Percentiles rank a stretch among this genome's conserved stretches.
Evolutionary conservation across 2,888 invertebrate species (phyloP).

Genomic region (Hirtodrosophila confusa): DNA sequence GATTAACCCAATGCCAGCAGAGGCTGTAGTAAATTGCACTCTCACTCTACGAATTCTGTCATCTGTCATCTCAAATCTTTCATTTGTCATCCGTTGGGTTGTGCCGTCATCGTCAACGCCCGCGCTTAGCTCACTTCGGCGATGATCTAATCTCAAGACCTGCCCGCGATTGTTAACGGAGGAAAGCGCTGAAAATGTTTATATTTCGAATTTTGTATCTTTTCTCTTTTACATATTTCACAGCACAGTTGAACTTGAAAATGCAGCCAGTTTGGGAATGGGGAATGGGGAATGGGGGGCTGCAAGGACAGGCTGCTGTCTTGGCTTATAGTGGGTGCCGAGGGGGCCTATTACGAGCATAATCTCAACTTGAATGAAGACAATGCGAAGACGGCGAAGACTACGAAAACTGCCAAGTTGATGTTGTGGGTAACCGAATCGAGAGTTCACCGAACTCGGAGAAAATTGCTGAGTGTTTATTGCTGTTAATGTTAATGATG

Average conservation of each 20-base stretch:
- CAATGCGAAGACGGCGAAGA: constrained; percentile 37
- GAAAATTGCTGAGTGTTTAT: constrained; percentile 70
- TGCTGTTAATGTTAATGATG: constrained; percentile 35
- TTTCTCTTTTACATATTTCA: constrained; percentile 23
- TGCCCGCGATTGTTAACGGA: constrained; percentile 23
- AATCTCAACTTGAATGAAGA: constrained; percentile 14
- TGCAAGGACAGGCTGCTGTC: constrained; percentile 6
- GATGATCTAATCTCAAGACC: constrained; percentile 64
- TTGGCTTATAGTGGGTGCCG: background rate
- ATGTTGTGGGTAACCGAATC: constrained; percentile 37
- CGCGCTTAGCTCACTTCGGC: constrained; percentile 59
- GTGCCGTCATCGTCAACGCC: constrained; percentile 51
- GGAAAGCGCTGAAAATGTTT: constrained; percentile 43
- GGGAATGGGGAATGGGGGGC: background rate
- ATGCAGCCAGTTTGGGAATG: constrained; percentile 1
- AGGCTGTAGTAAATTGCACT: background rate
- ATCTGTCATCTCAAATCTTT: constrained; percentile 31
- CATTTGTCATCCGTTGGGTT: constrained; percentile 34
- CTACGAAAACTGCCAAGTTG: constrained; percentile 19
- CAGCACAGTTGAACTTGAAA: constrained; percentile 56
- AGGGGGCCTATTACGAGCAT: background rate
- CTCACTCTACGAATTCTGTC: constrained; percentile 7
- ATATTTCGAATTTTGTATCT: constrained; percentile 1
- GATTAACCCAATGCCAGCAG: constrained; percentile 18
- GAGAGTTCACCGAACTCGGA: constrained; percentile 67